Evolutionary conservation across 2,888 invertebrate genomes (phyloP).

Genomic region (Cosmia trapezina): DNA sequence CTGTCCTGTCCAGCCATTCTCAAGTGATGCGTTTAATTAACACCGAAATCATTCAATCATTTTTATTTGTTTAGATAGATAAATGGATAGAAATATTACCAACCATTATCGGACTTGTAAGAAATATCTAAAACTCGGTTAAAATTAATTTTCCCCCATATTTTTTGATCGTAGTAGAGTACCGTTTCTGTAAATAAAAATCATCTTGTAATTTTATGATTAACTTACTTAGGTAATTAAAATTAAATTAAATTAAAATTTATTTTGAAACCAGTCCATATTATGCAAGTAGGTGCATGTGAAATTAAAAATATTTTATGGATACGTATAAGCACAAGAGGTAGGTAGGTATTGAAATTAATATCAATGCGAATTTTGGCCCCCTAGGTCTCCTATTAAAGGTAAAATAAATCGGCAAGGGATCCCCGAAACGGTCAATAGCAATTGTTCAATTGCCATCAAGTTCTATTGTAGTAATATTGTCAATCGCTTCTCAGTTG

Average conservation of each 20-base stretch:
- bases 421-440: too few species aligned
- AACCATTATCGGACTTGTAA: slow-evolving; percentile 76
- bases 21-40: not conserved
- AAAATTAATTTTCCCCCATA: slow-evolving; percentile 75
- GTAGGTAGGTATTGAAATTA: not conserved
- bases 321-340: not conserved
- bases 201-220: not conserved
- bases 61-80: not conserved
- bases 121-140: slow-evolving; percentile 83
- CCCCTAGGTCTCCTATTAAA: not conserved
- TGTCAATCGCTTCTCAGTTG: too few species aligned
- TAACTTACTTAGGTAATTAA: too few species aligned
- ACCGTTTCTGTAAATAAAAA: slow-evolving; percentile 72
- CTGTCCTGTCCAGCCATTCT: not conserved
- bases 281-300: too few species aligned
- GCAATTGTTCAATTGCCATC: too few species aligned
- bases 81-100: slow-evolving; percentile 56
- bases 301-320: too few species aligned
- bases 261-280: too few species aligned
- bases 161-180: slow-evolving; percentile 76
- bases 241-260: too few species aligned
- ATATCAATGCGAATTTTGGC: not conserved
- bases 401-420: not conserved
- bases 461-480: too few species aligned
- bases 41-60: not conserved